Conservation (phyloP, 2,113 vertebrate genomes). For the Petrocephalus zakoni region DNA sequence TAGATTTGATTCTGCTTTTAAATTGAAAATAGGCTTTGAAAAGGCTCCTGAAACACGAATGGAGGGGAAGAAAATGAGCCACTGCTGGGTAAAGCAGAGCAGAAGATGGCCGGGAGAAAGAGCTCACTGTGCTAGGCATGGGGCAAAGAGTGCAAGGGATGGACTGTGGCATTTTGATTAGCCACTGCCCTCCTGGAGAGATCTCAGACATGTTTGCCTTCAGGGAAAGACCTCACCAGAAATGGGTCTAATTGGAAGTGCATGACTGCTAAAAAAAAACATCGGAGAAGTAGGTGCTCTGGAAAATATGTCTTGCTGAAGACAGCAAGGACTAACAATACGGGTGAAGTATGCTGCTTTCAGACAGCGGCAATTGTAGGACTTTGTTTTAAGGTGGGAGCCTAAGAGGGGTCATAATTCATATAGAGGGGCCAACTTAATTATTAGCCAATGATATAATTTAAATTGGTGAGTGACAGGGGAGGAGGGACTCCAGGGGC, state of each 20-base stretch:
- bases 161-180: background rate
- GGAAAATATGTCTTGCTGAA: background rate
- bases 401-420: no score
- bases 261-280: background rate
- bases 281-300: background rate
- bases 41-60: background rate
- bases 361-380: no score
- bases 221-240: background rate
- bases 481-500: no score
- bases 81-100: background rate
- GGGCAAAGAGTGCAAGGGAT: background rate
- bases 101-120: background rate
- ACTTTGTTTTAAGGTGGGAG: no score
- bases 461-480: no score
- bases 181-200: background rate
- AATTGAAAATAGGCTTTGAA: constrained; percentile 5
- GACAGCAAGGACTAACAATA: background rate
- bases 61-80: background rate
- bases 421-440: no score
- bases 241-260: background rate
- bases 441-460: no score
- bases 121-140: background rate
- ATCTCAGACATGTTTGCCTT: background rate
- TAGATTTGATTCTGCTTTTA: background rate
- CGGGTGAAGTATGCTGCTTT: background rate